A percentile compares a stretch with the other conserved stretches of the same genome.
phyloP scores from a whole-genome alignment of 2,113 vertebrate species.

The Danio rerio region DNA sequence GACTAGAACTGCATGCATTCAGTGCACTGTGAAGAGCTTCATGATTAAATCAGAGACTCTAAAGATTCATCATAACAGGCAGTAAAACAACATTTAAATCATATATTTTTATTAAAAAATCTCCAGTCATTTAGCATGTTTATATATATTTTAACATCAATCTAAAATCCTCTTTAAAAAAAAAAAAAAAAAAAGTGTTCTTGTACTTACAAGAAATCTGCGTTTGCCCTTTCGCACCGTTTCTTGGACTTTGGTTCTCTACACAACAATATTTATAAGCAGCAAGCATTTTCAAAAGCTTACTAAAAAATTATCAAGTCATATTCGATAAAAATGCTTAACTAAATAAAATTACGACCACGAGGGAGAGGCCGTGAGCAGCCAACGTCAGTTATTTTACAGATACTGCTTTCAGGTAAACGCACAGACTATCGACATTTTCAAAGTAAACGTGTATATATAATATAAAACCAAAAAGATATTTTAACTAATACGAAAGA shows the following conservation, averaged over 20 bases:
- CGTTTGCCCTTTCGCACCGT: background rate
- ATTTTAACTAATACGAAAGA: too few species aligned
- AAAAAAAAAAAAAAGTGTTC: too few species aligned
- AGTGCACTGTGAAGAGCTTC: slow-evolving; percentile 60
- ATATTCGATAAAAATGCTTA: background rate
- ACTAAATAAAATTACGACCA: background rate
- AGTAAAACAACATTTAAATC: too few species aligned
- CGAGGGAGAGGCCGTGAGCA: background rate
- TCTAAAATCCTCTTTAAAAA: too few species aligned
- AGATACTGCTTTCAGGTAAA: background rate
- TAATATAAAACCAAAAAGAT: too few species aligned
- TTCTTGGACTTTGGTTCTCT: background rate
- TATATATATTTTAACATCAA: too few species aligned
- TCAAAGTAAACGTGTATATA: too few species aligned
- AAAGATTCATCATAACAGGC: slow-evolving; percentile 49
- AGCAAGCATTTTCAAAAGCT: background rate
- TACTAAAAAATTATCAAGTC: background rate
- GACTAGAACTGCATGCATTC: slow-evolving; percentile 40
- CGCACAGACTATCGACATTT: too few species aligned
- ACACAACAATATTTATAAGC: background rate
- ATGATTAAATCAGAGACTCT: slow-evolving; percentile 61
- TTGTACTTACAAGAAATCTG: background rate
- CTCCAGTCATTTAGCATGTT: too few species aligned
- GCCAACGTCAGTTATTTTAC: background rate
- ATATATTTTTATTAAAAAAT: too few species aligned